Evolutionary conservation across 1,140 invertebrate genomes (phyloP), one percentile per base, ranked within the genome.

Genomic region (Megalonaias nervosa): DNA sequence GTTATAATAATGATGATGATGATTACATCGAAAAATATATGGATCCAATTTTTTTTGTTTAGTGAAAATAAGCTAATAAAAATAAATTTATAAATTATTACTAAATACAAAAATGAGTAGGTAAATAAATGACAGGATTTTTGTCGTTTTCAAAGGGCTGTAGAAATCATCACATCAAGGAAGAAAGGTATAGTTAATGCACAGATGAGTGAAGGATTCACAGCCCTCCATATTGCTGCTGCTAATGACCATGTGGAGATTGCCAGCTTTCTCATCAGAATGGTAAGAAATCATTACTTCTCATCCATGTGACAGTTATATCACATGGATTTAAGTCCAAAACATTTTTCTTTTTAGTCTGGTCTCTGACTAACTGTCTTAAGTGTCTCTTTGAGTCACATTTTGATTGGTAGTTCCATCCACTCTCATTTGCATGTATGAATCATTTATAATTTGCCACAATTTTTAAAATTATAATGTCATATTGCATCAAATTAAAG

Each of bases 221-320:
- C 85, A n/a, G 85, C 83, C 17, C 67, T 86, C 5, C 85, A 86
- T 23, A 84, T 86, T 16, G 82, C 81, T 26, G 83, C 81, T 11
- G 82, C 80, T 9, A 86, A 86, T 56, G 83, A 84, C 61, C 79
- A 79, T 70, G 75, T 84, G 58, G 85, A 86, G 71, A 80, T 80
- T 58, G 71, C 75, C 12, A 83, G 82, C 56, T 21, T 62, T 60
- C 74, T 86, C 19, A 60, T 81, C 21, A 80, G 79, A 79, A 78
- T 81, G 23, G 48, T 19, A 38, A 19, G 38, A 19, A 31, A 11
- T 26, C 9, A 14, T 14, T 23, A 26, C 2, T 26, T 48, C 21
- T 67, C 31, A 15, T 23, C n/a, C 31, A 0, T 19, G 23, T 67
- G n/a, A 19, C 48, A 19, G 19, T 1, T 1, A n/a, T 67, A 15